Evolutionary conservation across 2,113 vertebrate genomes (phyloP).

Genomic region (Hyaena hyaena): DNA sequence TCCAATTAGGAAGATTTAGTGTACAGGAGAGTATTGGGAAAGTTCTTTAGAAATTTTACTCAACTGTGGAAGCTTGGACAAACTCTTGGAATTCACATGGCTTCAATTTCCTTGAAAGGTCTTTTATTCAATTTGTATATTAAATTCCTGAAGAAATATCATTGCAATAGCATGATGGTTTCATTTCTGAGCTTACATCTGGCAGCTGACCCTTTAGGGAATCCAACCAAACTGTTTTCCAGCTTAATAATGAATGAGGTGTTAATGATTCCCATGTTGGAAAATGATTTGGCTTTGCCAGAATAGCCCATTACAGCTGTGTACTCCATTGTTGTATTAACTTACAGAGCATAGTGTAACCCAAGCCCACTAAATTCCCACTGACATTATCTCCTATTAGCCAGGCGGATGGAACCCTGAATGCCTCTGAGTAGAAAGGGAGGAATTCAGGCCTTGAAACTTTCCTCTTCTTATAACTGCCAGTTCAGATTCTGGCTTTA

Average conservation of each 20-base stretch:
- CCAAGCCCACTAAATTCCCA: neutral
- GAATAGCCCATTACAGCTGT: conserved; percentile 1
- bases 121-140: conserved; percentile 42
- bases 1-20: neutral
- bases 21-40: neutral
- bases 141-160: conserved; percentile 45
- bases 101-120: conserved; percentile 39
- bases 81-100: neutral
- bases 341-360: neutral
- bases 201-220: conserved; percentile 52
- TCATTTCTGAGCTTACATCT: conserved; percentile 51
- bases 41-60: conserved; percentile 23
- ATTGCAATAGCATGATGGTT: neutral
- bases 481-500: neutral
- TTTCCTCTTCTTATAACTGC: neutral
- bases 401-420: neutral
- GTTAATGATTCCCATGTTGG: conserved; percentile 66
- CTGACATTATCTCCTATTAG: neutral
- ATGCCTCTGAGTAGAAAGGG: neutral
- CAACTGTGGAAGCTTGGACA: neutral
- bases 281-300: conserved; percentile 53
- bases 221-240: conserved; percentile 57
- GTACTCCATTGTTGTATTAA: conserved; percentile 27
- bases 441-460: neutral
- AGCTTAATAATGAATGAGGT: conserved; percentile 66